Percentiles rank a stretch among this genome's conserved stretches.
These are phyloP conservation scores for Drosophila antonietae DNA, from an alignment of 2,888 invertebrate genomes.

Conservation along the genomic window DNA sequence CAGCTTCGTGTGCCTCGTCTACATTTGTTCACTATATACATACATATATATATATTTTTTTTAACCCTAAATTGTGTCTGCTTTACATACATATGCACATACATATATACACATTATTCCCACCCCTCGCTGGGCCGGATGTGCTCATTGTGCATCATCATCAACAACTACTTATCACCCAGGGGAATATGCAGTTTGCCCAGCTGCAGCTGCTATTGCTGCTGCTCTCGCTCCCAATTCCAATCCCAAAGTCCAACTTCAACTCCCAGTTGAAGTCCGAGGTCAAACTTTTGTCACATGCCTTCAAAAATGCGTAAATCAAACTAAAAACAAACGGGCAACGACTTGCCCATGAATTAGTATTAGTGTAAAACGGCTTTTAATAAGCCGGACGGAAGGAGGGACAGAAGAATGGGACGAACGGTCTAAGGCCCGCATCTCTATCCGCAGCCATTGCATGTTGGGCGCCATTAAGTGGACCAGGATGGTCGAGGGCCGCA, in stretches of 20 bases:
- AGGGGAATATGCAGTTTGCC: constrained; percentile 55
- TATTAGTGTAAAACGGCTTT: constrained; percentile 64
- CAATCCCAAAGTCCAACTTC: neutral
- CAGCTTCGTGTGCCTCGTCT: neutral
- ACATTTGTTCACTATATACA: neutral
- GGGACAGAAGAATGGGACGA: neutral
- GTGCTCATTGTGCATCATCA: constrained; percentile 66
- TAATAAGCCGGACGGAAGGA: constrained; percentile 45
- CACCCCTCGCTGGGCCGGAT: constrained; percentile 56
- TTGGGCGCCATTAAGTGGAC: constrained; percentile 7
- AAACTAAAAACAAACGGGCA: constrained; percentile 61
- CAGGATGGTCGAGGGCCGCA: neutral
- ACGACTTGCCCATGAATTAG: constrained; percentile 55
- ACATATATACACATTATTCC: neutral
- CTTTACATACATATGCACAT: neutral
- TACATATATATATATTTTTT: neutral
- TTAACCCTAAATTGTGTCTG: constrained; percentile 20
- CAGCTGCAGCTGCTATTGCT: constrained; percentile 35
- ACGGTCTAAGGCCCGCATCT: constrained; percentile 41
- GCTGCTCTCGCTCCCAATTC: neutral
- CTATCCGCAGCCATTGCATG: constrained; percentile 1
- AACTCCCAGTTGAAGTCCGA: constrained; percentile 1
- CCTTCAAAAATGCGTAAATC: constrained; percentile 70
- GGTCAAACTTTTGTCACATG: constrained; percentile 25
- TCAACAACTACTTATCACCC: constrained; percentile 61